Evolutionary conservation across 2,797 vertebrate species (phyloP).

Genomic region (Gastrophryne carolinensis): DNA sequence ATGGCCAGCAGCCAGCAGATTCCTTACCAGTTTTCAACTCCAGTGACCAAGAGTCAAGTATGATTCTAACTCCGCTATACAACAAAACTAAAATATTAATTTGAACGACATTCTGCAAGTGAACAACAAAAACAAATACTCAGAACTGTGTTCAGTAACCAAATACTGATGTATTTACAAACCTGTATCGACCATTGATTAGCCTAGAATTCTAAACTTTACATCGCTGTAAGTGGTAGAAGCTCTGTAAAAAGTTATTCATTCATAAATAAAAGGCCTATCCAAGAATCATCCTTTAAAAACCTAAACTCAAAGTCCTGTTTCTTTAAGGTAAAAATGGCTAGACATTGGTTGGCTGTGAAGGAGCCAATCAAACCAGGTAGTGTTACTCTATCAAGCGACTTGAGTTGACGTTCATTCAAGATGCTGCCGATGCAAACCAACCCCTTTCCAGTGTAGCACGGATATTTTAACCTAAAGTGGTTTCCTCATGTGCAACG

Average conservation of each 20-base stretch:
- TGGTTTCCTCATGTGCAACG: conserved; percentile 1
- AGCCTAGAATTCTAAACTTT: conserved; percentile 30
- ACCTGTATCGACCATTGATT: conserved; percentile 13
- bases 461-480: background rate
- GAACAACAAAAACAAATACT: conserved; percentile 31
- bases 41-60: background rate
- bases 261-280: conserved; percentile 53
- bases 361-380: conserved; percentile 55
- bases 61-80: conserved; percentile 17
- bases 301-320: conserved; percentile 55
- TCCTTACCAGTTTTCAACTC: background rate
- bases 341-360: conserved; percentile 55
- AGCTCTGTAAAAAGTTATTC: background rate
- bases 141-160: background rate
- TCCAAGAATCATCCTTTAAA: background rate
- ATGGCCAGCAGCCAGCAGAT: background rate
- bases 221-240: conserved; percentile 6
- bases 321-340: conserved; percentile 57
- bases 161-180: conserved; percentile 26
- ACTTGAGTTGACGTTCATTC: conserved; percentile 48
- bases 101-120: conserved; percentile 15
- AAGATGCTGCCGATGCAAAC: conserved; percentile 21
- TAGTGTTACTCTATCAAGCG: conserved; percentile 54
- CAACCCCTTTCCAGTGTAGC: background rate
- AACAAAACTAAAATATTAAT: conserved; percentile 22